Percentiles rank a stretch among this genome's conserved stretches.
Conservation (phyloP, 2,113 vertebrate species). For the Edolisoma coerulescens region DNA sequence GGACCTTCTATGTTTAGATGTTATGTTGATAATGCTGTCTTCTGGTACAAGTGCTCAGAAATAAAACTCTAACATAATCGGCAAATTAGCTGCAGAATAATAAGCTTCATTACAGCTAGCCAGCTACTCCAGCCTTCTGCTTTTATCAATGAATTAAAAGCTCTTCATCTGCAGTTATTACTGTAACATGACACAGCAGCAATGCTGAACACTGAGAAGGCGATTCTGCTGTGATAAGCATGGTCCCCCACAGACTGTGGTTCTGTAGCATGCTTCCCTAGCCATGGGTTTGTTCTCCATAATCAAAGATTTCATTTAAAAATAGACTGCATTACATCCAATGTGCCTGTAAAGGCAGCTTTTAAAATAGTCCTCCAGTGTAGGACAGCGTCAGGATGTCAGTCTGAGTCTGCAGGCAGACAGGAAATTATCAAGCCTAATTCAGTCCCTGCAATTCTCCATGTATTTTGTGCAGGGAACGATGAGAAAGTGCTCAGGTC, state of each 20-base stretch:
- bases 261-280: background rate
- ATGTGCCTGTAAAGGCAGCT: background rate
- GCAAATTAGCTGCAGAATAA: conserved; percentile 66
- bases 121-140: conserved; percentile 60
- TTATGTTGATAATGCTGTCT: conserved; percentile 34
- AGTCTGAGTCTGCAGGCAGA: conserved; percentile 23
- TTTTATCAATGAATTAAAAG: conserved; percentile 70
- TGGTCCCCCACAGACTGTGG: conserved; percentile 24
- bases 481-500: background rate
- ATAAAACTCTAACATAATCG: conserved; percentile 59
- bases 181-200: conserved; percentile 55
- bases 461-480: background rate
- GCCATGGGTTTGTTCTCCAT: background rate
- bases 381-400: background rate
- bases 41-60: conserved; percentile 53
- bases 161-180: conserved; percentile 65
- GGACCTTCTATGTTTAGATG: conserved; percentile 36
- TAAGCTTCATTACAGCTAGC: conserved; percentile 67
- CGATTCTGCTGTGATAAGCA: conserved; percentile 28
- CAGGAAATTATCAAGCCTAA: conserved; percentile 1
- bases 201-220: conserved; percentile 31
- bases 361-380: conserved; percentile 6
- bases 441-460: background rate
- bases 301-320: conserved; percentile 59
- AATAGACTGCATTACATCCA: background rate